Evolutionary conservation across 30 jellyfish, hydroid and myxozoan genomes (phyloP).

Genomic region (Hydractinia echinata): DNA sequence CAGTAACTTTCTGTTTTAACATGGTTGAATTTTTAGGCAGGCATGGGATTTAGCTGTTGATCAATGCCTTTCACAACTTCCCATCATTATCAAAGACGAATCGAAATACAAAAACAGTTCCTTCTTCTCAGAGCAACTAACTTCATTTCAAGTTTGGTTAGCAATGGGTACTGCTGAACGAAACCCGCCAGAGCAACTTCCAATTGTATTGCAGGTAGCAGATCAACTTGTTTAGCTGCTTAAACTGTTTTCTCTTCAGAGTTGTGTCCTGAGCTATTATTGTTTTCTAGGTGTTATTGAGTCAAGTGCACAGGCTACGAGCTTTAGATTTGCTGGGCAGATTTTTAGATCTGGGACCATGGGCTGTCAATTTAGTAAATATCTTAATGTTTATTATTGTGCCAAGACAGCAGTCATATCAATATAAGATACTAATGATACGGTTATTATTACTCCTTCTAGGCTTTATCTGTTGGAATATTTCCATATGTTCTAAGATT

Average conservation of each 20-base stretch:
- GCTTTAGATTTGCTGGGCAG: constrained; percentile 87
- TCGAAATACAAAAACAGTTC: constrained; percentile 85
- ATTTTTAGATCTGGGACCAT: constrained; percentile 93
- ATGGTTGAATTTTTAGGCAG: constrained; percentile 50
- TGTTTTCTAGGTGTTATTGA: constrained; percentile 59
- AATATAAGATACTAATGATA: background rate
- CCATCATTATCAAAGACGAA: constrained; percentile 76
- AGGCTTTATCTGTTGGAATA: constrained; percentile 92
- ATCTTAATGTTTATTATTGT: background rate
- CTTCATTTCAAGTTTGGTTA: constrained; percentile 97
- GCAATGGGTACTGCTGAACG: constrained; percentile 92
- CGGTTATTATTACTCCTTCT: background rate
- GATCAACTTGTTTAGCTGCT: background rate
- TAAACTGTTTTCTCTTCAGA: background rate
- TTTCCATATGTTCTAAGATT: constrained; percentile 80
- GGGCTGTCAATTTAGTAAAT: constrained; percentile 95
- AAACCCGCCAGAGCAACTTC: constrained; percentile 95
- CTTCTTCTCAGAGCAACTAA: constrained; percentile 83
- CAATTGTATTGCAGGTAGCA: constrained; percentile 81
- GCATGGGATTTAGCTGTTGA: constrained; percentile 99
- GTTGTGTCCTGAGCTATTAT: background rate
- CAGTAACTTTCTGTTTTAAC: too few relatives aligned
- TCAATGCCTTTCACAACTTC: constrained; percentile 85
- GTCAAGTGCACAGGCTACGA: constrained; percentile 91
- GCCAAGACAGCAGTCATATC: too few relatives aligned